A percentile compares a stretch with the other conserved stretches of the same genome.
Conservation (phyloP, 2,888 invertebrate genomes). For the Polyploca ridens region DNA sequence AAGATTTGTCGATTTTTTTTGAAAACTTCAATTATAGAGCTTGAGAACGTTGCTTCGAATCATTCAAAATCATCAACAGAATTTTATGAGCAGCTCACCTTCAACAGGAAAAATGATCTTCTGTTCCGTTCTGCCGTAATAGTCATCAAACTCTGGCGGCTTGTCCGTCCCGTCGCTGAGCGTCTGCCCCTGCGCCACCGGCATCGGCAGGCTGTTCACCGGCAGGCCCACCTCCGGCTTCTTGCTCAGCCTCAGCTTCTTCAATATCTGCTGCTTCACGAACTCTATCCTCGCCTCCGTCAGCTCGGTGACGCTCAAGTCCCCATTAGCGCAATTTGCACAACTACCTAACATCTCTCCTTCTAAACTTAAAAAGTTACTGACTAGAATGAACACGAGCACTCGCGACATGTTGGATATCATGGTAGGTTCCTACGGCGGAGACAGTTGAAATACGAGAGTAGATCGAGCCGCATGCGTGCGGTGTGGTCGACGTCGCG, state of each 20-base stretch:
- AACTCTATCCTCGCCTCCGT: slow-evolving; percentile 90
- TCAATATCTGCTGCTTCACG: slow-evolving; percentile 93
- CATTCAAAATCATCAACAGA: not conserved
- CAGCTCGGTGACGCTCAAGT: slow-evolving; percentile 81
- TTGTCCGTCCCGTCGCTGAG: slow-evolving; percentile 83
- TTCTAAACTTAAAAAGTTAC: slow-evolving; percentile 59
- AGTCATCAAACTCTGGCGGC: slow-evolving; percentile 88
- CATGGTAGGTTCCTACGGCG: slow-evolving; percentile 60
- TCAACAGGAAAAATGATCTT: slow-evolving; percentile 92
- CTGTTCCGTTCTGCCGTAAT: slow-evolving; percentile 93
- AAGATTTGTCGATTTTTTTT: no score
- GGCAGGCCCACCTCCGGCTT: slow-evolving; percentile 88
- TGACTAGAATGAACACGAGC: slow-evolving; percentile 65
- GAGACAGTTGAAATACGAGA: slow-evolving; percentile 67
- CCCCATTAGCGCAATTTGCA: slow-evolving; percentile 73
- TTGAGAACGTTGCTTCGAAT: no score
- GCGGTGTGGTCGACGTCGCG: slow-evolving; percentile 42
- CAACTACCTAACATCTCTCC: slow-evolving; percentile 66
- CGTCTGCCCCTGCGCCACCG: slow-evolving; percentile 90
- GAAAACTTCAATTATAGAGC: no score
- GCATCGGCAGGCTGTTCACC: slow-evolving; percentile 88
- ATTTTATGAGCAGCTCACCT: slow-evolving; percentile 76
- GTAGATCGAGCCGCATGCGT: slow-evolving; percentile 72
- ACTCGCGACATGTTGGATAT: slow-evolving; percentile 52
- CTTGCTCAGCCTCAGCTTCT: slow-evolving; percentile 90